Percentiles rank a stretch among this genome's conserved stretches.
These are phyloP conservation scores for Andrena marginata DNA, from an alignment of 2,888 invertebrate genomes.

Conservation along the genomic window DNA sequence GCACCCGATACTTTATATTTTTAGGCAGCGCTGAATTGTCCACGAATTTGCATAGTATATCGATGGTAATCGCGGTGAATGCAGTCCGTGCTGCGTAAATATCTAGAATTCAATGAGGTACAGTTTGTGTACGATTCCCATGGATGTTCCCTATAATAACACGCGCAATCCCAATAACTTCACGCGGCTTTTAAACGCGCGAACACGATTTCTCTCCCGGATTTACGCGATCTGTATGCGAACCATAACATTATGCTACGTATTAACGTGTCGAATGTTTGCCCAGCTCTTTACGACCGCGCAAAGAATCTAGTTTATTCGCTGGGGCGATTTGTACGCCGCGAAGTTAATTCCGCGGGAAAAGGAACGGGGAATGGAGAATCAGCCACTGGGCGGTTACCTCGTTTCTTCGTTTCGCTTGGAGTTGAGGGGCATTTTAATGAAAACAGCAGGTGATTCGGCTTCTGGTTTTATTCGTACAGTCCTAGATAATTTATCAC, in stretches of 20 bases:
- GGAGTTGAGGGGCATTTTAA: not conserved
- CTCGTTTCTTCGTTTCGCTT: too few relatives aligned
- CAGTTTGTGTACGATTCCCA: constrained; percentile 23
- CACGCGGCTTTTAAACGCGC: constrained; percentile 41
- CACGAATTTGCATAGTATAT: constrained; percentile 43
- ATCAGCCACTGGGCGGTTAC: not conserved
- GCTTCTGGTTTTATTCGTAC: constrained; percentile 68
- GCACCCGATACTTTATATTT: constrained; percentile 25
- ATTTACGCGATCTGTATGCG: constrained; percentile 31
- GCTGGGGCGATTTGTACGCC: not conserved
- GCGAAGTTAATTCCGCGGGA: not conserved
- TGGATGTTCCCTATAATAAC: constrained; percentile 28
- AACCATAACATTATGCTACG: not conserved
- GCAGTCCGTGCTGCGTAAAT: constrained; percentile 44
- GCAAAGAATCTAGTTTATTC: constrained; percentile 22
- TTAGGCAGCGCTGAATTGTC: constrained; percentile 34
- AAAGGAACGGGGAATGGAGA: not conserved
- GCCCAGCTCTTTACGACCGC: not conserved
- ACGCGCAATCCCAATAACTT: constrained; percentile 41
- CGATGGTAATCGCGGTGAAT: constrained; percentile 41
- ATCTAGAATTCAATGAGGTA: constrained; percentile 53
- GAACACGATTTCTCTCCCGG: constrained; percentile 20
- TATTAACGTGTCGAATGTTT: constrained; percentile 14
- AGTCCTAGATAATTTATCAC: constrained; percentile 70
- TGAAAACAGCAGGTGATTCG: constrained; percentile 19